Evolutionary conservation across 1,140 invertebrate genomes (phyloP).

Genomic region (Drepana arcuata): DNA sequence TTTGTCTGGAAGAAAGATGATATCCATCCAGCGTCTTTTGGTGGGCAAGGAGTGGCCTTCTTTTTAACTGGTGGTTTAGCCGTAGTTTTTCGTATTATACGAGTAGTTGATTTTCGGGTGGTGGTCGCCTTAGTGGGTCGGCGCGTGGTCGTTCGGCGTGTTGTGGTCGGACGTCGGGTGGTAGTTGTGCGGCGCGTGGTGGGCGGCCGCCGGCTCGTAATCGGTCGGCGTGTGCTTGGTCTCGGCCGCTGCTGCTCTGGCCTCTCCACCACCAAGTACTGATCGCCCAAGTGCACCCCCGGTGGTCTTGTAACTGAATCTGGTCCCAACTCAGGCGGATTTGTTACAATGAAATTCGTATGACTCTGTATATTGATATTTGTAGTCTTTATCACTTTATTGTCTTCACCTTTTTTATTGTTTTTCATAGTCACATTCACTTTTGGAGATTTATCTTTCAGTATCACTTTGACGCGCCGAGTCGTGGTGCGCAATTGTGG

Average conservation of each 20-base stretch:
- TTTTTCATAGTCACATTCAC: constrained; percentile 40
- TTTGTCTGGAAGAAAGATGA: constrained; percentile 38
- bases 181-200: constrained; percentile 12
- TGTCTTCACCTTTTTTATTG: constrained; percentile 37
- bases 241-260: constrained; percentile 8
- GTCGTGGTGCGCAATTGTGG: constrained; percentile 20
- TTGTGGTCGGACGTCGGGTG: constrained; percentile 21
- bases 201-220: constrained; percentile 8
- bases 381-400: constrained; percentile 52
- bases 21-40: constrained; percentile 39
- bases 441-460: constrained; percentile 35
- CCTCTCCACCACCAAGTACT: constrained; percentile 30
- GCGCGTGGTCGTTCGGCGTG: constrained; percentile 17
- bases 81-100: constrained; percentile 23
- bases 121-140: constrained; percentile 14
- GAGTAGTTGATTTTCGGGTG: constrained; percentile 17
- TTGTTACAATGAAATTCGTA: constrained; percentile 56
- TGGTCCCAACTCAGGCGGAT: constrained; percentile 22
- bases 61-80: constrained; percentile 28
- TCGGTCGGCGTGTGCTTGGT: constrained; percentile 8
- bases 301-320: constrained; percentile 15
- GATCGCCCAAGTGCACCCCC: constrained; percentile 23
- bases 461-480: constrained; percentile 49
- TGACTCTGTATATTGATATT: constrained; percentile 56
- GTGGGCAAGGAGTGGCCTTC: constrained; percentile 28